A percentile compares a stretch with the other conserved stretches of the same genome.
Evolutionary conservation across 1,140 invertebrate species (phyloP).

Genomic region (Neodiprion virginianus): DNA sequence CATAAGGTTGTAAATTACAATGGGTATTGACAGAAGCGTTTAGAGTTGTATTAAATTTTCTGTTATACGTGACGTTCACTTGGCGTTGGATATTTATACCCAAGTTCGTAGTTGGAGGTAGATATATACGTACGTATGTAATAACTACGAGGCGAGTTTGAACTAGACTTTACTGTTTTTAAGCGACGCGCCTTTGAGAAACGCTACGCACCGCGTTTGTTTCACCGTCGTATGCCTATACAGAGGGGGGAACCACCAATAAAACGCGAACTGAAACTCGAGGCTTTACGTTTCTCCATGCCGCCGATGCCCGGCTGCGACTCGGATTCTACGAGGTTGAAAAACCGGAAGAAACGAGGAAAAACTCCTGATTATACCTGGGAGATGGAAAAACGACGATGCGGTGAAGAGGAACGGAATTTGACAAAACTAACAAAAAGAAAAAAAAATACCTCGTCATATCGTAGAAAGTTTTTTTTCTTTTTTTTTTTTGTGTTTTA

Average conservation of each 20-base stretch:
- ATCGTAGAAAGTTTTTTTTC: neutral
- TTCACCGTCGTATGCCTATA: neutral
- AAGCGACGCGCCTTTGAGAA: neutral
- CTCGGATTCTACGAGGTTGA: too few species aligned
- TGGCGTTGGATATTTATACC: conserved; percentile 49
- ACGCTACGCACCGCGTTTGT: neutral
- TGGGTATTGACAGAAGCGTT: conserved; percentile 29
- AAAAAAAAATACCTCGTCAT: too few species aligned
- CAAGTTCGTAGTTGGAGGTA: too few species aligned
- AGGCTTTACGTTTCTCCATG: neutral
- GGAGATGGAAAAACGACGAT: too few species aligned
- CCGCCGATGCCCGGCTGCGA: too few species aligned
- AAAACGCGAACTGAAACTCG: neutral
- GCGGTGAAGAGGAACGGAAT: too few species aligned
- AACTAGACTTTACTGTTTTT: neutral
- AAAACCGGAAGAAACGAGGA: too few species aligned
- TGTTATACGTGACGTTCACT: conserved; percentile 43
- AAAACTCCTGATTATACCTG: too few species aligned
- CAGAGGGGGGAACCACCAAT: neutral
- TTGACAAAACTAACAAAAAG: too few species aligned
- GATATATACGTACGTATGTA: too few species aligned
- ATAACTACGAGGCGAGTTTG: too few species aligned
- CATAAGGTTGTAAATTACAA: conserved; percentile 44
- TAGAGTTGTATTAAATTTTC: conserved; percentile 40
- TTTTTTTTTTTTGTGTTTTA: neutral